Conservation (phyloP, 2,797 vertebrate genomes). For the Babyrousa celebensis region DNA sequence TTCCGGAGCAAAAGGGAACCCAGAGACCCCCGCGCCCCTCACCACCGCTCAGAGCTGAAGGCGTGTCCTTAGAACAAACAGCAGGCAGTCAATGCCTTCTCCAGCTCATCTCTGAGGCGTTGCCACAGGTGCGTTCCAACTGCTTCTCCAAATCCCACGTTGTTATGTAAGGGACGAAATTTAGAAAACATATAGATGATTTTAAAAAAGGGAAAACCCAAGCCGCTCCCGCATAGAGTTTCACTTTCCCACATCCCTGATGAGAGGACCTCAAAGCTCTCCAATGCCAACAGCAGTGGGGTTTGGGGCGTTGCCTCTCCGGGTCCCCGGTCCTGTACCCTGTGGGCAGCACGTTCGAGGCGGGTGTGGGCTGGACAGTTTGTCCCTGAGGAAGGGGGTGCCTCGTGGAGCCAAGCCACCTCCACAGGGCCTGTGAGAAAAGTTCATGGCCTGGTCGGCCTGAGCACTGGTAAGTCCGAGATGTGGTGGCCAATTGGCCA, state of each 20-base stretch:
- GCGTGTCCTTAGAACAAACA: too few relatives aligned
- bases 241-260: neutral
- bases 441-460: constrained; percentile 63
- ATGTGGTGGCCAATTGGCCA: constrained; percentile 79
- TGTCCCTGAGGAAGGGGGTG: constrained; percentile 71
- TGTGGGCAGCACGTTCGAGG: neutral
- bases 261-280: neutral
- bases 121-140: rapidly evolving
- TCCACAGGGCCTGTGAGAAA: constrained; percentile 76
- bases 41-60: rapidly evolving
- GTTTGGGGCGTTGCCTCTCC: neutral
- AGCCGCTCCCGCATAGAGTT: neutral
- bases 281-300: rapidly evolving
- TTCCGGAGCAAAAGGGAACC: neutral
- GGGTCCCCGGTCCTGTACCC: constrained; percentile 76
- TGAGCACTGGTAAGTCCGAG: constrained; percentile 79
- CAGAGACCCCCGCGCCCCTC: rapidly evolving
- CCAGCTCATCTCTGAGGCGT: rapidly evolving
- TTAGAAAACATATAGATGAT: neutral
- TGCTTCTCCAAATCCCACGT: neutral
- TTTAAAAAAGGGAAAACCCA: too few relatives aligned
- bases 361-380: neutral
- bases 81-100: neutral
- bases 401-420: constrained; percentile 70
- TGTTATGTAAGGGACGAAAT: neutral